phyloP scores from a whole-genome alignment of 2,797 vertebrate genomes.

The Sebastes itinus region DNA sequence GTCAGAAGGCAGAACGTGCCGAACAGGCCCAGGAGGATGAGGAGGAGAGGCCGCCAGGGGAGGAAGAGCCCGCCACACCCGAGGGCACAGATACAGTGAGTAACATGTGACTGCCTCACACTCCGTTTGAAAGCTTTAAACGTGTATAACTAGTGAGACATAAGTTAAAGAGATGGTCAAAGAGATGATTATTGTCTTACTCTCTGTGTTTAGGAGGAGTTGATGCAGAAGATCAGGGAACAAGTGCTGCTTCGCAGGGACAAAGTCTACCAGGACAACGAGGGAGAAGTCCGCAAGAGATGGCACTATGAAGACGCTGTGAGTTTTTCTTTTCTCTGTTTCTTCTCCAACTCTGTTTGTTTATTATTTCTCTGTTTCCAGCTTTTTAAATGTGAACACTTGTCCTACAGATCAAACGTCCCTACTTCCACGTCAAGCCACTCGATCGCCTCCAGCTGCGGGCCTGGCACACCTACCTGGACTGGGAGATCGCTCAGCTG shows the following conservation, averaged over 20 bases:
- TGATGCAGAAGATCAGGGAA: constrained; percentile 85
- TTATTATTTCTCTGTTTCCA: background rate
- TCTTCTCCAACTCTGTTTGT: background rate
- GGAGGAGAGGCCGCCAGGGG: constrained; percentile 83
- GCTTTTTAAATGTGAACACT: no score
- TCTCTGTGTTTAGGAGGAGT: constrained; percentile 74
- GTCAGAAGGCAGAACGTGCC: constrained; percentile 73
- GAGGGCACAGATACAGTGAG: constrained; percentile 70
- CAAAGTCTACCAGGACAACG: constrained; percentile 82
- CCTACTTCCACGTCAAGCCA: constrained; percentile 88
- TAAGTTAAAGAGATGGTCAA: background rate
- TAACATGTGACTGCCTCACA: background rate
- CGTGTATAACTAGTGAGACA: background rate
- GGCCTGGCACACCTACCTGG: constrained; percentile 87
- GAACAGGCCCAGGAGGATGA: constrained; percentile 75
- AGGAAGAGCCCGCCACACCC: constrained; percentile 80
- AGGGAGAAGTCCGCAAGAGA: constrained; percentile 85
- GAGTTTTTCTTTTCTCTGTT: constrained; percentile 26
- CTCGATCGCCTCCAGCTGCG: constrained; percentile 85
- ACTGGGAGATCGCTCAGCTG: constrained; percentile 83
- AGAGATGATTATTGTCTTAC: background rate
- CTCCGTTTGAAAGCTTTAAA: background rate
- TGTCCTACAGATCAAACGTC: constrained; percentile 85
- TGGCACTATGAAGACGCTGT: constrained; percentile 88
- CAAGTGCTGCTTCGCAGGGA: constrained; percentile 79